Base-by-base conservation (phyloP, 2,113 vertebrate genomes). In the Puma concolor region DNA sequence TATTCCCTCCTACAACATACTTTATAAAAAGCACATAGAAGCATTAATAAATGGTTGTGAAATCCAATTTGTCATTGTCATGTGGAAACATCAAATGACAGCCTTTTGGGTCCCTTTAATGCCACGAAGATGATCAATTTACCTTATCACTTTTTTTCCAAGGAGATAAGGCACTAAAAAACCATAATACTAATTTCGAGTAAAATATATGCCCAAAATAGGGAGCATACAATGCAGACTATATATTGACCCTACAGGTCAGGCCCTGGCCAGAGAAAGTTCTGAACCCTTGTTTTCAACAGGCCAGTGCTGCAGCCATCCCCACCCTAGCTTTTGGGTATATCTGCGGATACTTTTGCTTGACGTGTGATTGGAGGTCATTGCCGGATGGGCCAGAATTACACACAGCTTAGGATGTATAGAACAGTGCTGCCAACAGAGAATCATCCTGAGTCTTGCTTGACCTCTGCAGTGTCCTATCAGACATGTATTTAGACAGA, bases 21-120 rank as follows among this genome's bases (percentile, higher is more conserved):
- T 54, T 36, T 17, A 50, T 33, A 7, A 60, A 69, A 8, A 79
- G 17, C 9, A 67, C 13, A 44, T 72, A 29, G 76, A 60, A 38
- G 0, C 44, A 21, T 36, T 77, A 96, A 93, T 84, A 97, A 96
- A 91, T 66, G 36, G 27, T 94, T 92, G 31, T 31, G 36, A 83
- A 96, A 91, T 88, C n/a, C 71, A 67, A 10, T 81, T 66, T 89
- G 54, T 87, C n/a, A 1, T 41, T 85, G 71, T 52, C 69, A 3
- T 88, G n/a, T 67, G 31, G 60, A 57, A 83, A 83, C 12, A 48
- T 11, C 5, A 21, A 52, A 15, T 71, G 54, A 85, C 21, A 54
- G 27, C 80, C 19, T 89, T 89, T 31, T 79, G 69, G 52, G 36
- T 80, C 79, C 54, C 48, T 82, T 38, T 66, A 57, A n/a, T 69